These are phyloP conservation scores for Natrix natrix DNA, from an alignment of 2,797 vertebrate genomes.

Conservation along the genomic window DNA sequence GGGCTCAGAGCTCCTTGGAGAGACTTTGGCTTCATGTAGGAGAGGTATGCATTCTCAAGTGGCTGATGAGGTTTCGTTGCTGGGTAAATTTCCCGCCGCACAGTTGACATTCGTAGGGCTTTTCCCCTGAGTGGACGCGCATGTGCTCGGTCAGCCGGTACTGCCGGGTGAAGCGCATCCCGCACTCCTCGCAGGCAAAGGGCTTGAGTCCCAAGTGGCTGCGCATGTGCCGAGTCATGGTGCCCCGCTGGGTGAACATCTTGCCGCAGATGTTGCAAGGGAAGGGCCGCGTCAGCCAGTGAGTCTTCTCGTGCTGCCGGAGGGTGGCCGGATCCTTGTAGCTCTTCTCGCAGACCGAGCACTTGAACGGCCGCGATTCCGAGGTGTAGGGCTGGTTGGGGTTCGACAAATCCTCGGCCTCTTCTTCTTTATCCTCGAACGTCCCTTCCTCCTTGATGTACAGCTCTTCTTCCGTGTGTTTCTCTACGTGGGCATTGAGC, in stretches of 20 bases:
- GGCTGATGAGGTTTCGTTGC: conserved; percentile 99
- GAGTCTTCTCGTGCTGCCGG: conserved; percentile 97
- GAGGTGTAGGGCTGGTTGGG: conserved; percentile 75
- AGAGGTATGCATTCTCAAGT: conserved; percentile 99
- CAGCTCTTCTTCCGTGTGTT: conserved; percentile 93
- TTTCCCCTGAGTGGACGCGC: conserved; percentile 99
- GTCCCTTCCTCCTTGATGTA: conserved; percentile 88
- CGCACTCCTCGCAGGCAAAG: conserved; percentile 97
- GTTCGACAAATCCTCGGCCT: conserved; percentile 88
- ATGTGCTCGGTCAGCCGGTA: conserved; percentile 99
- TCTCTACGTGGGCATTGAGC: conserved; percentile 94
- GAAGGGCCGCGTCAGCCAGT: conserved; percentile 96
- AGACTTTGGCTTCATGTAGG: conserved; percentile 96
- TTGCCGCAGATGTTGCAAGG: conserved; percentile 99
- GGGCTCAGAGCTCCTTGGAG: conserved; percentile 69
- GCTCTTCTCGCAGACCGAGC: conserved; percentile 94
- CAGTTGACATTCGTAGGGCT: conserved; percentile 99
- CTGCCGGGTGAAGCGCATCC: conserved; percentile 99
- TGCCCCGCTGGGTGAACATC: conserved; percentile 98
- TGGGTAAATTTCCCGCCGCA: conserved; percentile 99
- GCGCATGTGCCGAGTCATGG: conserved; percentile 99
- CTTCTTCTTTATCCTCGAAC: conserved; percentile 77
- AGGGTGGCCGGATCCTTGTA: conserved; percentile 97
- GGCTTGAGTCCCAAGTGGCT: conserved; percentile 98
- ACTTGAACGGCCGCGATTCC: conserved; percentile 89